A percentile compares a stretch with the other conserved stretches of the same genome.
phyloP scores from a whole-genome alignment of 2,888 invertebrate species.

The Ommatoiulus sabulosus region DNA sequence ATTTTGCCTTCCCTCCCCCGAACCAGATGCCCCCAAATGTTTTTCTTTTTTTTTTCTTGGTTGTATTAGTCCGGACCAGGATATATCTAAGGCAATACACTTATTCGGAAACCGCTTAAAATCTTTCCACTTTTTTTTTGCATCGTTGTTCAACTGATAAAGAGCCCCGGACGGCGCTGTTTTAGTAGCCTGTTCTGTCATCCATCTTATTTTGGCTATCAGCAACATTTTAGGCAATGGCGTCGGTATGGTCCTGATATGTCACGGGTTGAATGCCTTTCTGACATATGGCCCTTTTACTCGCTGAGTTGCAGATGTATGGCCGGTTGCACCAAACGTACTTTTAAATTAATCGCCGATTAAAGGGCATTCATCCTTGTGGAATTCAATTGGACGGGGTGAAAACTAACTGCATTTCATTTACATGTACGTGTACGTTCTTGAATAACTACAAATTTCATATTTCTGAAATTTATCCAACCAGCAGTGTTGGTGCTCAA shows the following conservation, averaged over 20 bases:
- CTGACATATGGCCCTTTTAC: neutral
- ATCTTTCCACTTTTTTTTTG: neutral
- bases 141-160: neutral
- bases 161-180: neutral
- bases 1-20: conserved; percentile 38
- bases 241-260: conserved; percentile 4
- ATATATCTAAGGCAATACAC: conserved; percentile 34
- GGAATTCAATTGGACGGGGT: no score
- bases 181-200: conserved; percentile 34
- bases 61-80: conserved; percentile 20
- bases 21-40: conserved; percentile 42
- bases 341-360: neutral
- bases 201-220: conserved; percentile 14
- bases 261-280: neutral
- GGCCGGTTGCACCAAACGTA: neutral
- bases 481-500: no score
- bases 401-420: no score
- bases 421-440: no score
- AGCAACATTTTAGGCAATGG: conserved; percentile 27
- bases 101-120: conserved; percentile 27
- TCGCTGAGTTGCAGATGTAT: neutral
- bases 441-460: no score
- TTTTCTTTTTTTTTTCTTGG: neutral
- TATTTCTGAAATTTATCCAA: no score
- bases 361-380: neutral